Evolutionary conservation across 2,888 invertebrate species (phyloP).

Genomic region (Amorpha juglandis): DNA sequence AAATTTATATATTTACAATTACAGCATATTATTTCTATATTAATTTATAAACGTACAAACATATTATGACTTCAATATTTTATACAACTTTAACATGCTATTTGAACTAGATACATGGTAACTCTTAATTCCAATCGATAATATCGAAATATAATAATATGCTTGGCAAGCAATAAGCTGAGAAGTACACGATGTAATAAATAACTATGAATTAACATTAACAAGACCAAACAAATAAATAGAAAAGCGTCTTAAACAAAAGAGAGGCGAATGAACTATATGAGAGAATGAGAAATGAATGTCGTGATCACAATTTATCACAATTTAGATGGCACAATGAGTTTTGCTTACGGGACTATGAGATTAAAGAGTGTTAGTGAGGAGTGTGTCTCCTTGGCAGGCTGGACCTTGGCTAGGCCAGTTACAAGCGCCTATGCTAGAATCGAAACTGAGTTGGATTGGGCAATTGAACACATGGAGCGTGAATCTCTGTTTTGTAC

Average conservation of each 20-base stretch:
- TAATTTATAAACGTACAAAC: constrained; percentile 74
- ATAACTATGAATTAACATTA: constrained; percentile 80
- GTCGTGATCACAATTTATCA: constrained; percentile 72
- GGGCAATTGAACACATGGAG: constrained; percentile 91
- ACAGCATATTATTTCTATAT: constrained; percentile 68
- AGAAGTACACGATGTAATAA: constrained; percentile 72
- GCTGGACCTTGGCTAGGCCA: constrained; percentile 92
- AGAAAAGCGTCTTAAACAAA: constrained; percentile 62
- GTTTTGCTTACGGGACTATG: constrained; percentile 44
- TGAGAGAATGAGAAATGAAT: constrained; percentile 48
- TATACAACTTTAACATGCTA: constrained; percentile 63
- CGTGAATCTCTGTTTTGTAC: constrained; percentile 89
- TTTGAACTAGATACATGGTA: constrained; percentile 76
- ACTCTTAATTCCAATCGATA: constrained; percentile 64
- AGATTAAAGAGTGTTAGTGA: constrained; percentile 80
- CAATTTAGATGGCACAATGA: constrained; percentile 79
- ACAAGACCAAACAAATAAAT: constrained; percentile 79
- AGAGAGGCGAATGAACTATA: constrained; percentile 61
- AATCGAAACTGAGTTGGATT: constrained; percentile 90
- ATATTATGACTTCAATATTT: constrained; percentile 71
- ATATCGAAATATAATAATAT: constrained; percentile 53
- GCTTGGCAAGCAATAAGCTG: constrained; percentile 66
- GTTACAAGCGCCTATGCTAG: constrained; percentile 90
- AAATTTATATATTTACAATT: constrained; percentile 80
- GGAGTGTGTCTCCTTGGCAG: constrained; percentile 88